Conservation (phyloP, 1,140 invertebrate genomes). For the Temnothorax longispinosus region DNA sequence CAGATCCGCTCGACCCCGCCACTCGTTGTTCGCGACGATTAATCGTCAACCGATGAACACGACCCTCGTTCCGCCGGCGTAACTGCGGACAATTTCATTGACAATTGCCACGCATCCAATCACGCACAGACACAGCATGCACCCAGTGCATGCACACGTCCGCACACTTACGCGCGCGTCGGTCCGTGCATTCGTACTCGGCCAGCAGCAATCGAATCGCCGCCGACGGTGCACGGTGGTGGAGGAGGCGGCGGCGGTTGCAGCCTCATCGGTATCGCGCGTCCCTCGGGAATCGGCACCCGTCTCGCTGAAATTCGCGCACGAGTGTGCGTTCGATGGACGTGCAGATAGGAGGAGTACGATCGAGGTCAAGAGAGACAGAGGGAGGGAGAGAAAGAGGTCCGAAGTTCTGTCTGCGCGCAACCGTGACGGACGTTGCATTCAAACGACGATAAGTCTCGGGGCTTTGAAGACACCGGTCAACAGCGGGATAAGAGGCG, state of each 20-base stretch:
- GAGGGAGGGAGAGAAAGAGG: background rate
- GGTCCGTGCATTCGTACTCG: slow-evolving; percentile 3
- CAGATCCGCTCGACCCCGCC: background rate
- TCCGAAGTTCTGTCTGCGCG: slow-evolving; percentile 58
- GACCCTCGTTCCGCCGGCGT: slow-evolving; percentile 52
- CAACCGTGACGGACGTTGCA: slow-evolving; percentile 71
- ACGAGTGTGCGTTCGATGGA: slow-evolving; percentile 29
- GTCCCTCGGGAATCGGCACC: slow-evolving; percentile 46
- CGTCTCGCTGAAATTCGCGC: slow-evolving; percentile 47
- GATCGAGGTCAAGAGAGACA: slow-evolving; percentile 7
- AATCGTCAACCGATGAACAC: slow-evolving; percentile 58
- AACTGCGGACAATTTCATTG: slow-evolving; percentile 61
- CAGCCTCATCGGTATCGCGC: slow-evolving; percentile 54
- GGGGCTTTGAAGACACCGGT: slow-evolving; percentile 77
- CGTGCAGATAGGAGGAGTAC: background rate
- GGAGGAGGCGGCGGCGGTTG: background rate
- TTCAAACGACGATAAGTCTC: slow-evolving; percentile 78
- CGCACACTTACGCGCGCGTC: background rate
- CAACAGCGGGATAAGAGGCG: slow-evolving; percentile 65
- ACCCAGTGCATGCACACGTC: background rate
- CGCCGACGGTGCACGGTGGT: background rate
- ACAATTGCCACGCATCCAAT: slow-evolving; percentile 61
- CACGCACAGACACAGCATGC: slow-evolving; percentile 40
- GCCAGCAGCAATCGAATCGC: slow-evolving; percentile 48
- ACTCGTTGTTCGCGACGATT: slow-evolving; percentile 8